Evolutionary conservation across 1,140 invertebrate species (phyloP), one percentile per base, ranked within the genome.

Genomic region (Periplaneta americana): DNA sequence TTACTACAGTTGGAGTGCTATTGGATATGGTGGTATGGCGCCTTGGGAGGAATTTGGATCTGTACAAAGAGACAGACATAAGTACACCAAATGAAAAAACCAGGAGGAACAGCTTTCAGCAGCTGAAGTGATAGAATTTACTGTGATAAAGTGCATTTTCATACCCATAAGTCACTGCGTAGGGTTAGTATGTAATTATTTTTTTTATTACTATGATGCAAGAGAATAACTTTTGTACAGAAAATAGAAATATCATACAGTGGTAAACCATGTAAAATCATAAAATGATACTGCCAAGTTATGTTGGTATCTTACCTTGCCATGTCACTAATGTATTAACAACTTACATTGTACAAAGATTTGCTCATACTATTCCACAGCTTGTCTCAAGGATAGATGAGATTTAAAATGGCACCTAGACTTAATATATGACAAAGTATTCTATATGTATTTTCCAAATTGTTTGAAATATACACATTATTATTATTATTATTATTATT

Each of bases 1-100:
- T 92, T 28, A 91, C 90, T 22, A 84, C 87, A 0, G 84, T 92
- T 37, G 91, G 91, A 36, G 88, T 91, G 28, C 22, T 92, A n/a
- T 91, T 93, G 48, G 92, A 93, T 82, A 85, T 85, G 10, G 83
- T 87, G 1, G 91, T 93, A 1, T 93, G 91, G 86, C 91, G 91
- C 83, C 87, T 91, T 8, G 90, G 88, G 3, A 90, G 89, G 78
- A 85, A 90, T 85, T 84, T 93, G 48, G 90, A 92, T 85, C 86
- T 92, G 3, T 92, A 92, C 83, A 91, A 90, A 18, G 89, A 91
- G 33, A 34, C 48, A 66, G 48, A 66, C 4, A 11, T 11, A 66
- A 28, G n/a, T 8, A 66, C 6, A 66, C 1, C 22, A 28, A 66
- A 3, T 6, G 48, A n/a, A 28, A 11, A 11, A 1, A 28, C 3